phyloP scores from a whole-genome alignment of 2,113 vertebrate species.

The Oriolus oriolus region DNA sequence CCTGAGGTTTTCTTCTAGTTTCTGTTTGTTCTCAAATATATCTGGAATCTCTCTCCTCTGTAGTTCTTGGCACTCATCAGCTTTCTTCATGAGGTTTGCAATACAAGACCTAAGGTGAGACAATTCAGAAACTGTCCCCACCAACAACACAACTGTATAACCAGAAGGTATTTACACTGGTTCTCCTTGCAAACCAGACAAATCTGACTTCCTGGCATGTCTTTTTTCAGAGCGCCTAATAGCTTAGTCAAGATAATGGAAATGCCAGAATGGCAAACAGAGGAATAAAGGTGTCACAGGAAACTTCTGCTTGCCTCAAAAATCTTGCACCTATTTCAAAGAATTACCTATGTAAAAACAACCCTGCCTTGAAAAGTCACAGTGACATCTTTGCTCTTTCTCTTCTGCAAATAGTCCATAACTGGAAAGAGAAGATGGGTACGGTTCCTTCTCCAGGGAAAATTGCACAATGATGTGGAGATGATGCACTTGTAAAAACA shows the following conservation, averaged over 20 bases:
- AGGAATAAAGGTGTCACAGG: neutral
- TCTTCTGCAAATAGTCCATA: neutral
- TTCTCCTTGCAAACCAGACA: neutral
- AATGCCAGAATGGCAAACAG: neutral
- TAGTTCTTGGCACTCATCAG: neutral
- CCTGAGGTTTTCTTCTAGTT: neutral
- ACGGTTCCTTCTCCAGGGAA: neutral
- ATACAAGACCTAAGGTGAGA: neutral
- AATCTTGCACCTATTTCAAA: neutral
- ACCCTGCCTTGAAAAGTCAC: neutral
- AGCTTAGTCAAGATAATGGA: neutral
- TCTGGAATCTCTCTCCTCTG: neutral
- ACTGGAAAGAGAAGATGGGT: neutral
- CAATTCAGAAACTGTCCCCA: neutral
- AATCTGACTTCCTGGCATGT: neutral
- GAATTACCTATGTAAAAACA: neutral
- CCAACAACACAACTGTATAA: neutral
- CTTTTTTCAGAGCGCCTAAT: neutral
- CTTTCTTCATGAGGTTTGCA: neutral
- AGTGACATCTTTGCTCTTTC: neutral
- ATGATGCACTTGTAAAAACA: neutral
- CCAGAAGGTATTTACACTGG: neutral
- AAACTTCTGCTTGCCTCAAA: neutral
- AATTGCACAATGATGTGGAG: neutral
- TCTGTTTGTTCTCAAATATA: neutral